Conservation (phyloP, 35 echinoderm and acorn worm genomes). For the Ophioderma brevispina region DNA sequence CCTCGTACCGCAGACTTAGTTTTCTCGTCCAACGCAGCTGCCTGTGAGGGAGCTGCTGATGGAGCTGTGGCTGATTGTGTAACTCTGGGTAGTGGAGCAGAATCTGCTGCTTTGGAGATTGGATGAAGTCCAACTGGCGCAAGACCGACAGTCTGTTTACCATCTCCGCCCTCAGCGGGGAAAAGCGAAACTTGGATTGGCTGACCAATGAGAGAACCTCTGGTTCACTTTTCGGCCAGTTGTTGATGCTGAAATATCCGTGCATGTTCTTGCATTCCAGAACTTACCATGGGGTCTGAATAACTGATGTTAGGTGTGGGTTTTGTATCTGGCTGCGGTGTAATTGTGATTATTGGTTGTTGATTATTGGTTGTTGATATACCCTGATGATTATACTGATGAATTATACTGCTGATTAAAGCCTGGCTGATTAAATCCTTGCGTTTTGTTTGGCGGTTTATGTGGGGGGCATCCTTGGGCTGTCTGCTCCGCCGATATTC, state of each 20-base stretch:
- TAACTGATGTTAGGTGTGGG: no score
- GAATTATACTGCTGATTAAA: no score
- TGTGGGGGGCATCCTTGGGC: neutral
- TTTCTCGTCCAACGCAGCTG: neutral
- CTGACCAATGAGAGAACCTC: neutral
- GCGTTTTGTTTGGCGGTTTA: neutral
- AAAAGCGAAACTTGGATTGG: neutral
- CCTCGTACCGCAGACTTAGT: neutral
- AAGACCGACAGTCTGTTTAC: neutral
- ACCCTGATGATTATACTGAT: no score
- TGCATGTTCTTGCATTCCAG: no score
- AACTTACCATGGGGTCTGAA: no score
- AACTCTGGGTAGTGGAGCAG: neutral
- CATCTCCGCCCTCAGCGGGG: neutral
- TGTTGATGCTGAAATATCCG: neutral
- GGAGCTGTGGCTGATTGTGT: neutral
- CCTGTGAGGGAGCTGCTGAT: no score
- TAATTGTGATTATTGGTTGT: no score
- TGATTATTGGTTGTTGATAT: no score
- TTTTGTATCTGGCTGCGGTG: no score
- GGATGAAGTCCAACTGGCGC: neutral
- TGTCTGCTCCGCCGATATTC: neutral
- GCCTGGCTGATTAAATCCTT: neutral
- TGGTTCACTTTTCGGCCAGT: neutral
- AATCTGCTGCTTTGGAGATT: neutral